phyloP scores from a whole-genome alignment of 2,797 vertebrate genomes.

The Smutsia gigantea region DNA sequence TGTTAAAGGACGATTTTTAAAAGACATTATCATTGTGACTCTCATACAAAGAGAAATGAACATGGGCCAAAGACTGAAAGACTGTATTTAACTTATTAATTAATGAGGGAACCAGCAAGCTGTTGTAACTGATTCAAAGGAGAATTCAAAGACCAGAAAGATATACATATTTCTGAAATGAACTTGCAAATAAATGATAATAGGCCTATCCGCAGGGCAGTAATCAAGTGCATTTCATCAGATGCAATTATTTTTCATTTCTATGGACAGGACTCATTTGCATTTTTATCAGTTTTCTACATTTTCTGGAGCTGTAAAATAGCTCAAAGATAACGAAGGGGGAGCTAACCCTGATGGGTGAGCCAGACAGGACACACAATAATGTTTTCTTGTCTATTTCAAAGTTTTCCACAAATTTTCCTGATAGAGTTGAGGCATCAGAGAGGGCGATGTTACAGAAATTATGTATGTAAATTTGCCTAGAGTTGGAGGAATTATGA shows the following conservation, averaged over 20 bases:
- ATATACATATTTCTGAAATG: background rate
- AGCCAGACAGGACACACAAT: background rate
- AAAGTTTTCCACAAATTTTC: background rate
- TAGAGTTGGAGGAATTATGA: background rate
- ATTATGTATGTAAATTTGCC: background rate
- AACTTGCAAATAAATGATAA: background rate
- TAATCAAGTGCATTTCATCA: background rate
- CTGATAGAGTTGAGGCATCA: background rate
- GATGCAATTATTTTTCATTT: background rate
- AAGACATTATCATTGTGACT: background rate
- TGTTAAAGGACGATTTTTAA: background rate
- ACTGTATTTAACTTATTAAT: background rate
- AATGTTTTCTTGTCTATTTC: background rate
- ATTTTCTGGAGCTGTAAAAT: background rate
- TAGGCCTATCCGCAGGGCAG: background rate
- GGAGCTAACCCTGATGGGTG: background rate
- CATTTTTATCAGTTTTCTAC: background rate
- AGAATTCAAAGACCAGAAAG: background rate
- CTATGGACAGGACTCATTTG: background rate
- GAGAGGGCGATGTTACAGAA: too few relatives aligned
- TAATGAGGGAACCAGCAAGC: background rate
- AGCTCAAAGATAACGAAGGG: constrained; percentile 1
- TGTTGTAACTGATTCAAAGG: background rate
- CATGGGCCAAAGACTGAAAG: background rate
- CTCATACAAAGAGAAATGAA: background rate